phyloP scores from a whole-genome alignment of 2,797 vertebrate genomes.

The Spondyliosoma cantharus region DNA sequence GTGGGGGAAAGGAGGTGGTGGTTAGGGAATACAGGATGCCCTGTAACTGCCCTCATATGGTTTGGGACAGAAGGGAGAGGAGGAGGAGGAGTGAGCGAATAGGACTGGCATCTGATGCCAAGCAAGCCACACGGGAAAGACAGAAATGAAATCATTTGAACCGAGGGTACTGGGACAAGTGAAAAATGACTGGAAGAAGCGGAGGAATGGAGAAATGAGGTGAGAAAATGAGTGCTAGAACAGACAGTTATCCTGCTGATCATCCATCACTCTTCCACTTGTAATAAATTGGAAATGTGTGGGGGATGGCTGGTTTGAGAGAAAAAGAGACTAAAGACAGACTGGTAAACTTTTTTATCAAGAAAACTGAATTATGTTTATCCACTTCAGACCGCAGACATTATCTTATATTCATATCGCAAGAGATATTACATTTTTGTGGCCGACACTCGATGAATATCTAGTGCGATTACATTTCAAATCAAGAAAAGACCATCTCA shows the following conservation, averaged over 20 bases:
- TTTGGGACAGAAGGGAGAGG: slow-evolving; percentile 31
- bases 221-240: neutral
- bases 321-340: neutral
- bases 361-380: neutral
- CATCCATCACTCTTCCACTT: neutral
- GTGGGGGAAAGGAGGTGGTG: slow-evolving; percentile 1
- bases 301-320: no score
- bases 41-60: slow-evolving; percentile 66
- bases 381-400: neutral
- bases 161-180: neutral
- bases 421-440: neutral
- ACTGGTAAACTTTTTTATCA: neutral
- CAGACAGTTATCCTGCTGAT: neutral
- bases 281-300: neutral
- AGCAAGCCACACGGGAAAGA: slow-evolving; percentile 16
- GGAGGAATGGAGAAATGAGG: neutral
- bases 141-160: slow-evolving; percentile 22
- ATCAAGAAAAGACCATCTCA: neutral
- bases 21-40: slow-evolving; percentile 32
- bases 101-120: slow-evolving; percentile 39
- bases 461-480: neutral
- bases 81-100: slow-evolving; percentile 22
- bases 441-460: neutral
- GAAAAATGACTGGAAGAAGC: slow-evolving; percentile 4
- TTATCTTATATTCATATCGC: neutral